phyloP scores from a whole-genome alignment of 2,113 vertebrate genomes.

The Bos javanicus region DNA sequence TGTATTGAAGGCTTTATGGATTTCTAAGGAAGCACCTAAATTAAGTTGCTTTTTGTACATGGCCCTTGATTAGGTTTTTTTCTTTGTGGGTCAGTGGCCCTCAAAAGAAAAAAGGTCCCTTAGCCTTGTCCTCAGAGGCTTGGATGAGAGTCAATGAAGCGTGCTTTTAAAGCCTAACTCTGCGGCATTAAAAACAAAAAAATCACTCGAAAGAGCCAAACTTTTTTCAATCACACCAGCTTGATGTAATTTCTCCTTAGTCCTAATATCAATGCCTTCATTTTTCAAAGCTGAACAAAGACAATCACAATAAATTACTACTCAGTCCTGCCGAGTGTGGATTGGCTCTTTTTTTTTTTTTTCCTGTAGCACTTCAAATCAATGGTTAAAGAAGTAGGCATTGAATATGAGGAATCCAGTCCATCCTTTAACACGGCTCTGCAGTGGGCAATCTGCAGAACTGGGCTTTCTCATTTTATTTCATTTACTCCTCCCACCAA shows the following conservation, averaged over 20 bases:
- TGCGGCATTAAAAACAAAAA: slow-evolving; percentile 53
- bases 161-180: slow-evolving; percentile 66
- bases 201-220: slow-evolving; percentile 37
- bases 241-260: slow-evolving; percentile 66
- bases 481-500: background rate
- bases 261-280: slow-evolving; percentile 55
- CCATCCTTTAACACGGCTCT: background rate
- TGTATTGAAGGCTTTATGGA: slow-evolving; percentile 49
- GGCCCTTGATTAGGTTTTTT: slow-evolving; percentile 52
- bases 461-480: background rate
- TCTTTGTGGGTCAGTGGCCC: slow-evolving; percentile 60
- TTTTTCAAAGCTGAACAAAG: slow-evolving; percentile 60
- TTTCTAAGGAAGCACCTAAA: slow-evolving; percentile 69
- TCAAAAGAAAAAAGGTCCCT: slow-evolving; percentile 56
- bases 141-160: slow-evolving; percentile 59
- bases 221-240: slow-evolving; percentile 35
- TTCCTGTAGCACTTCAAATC: background rate
- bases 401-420: background rate
- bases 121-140: slow-evolving; percentile 43
- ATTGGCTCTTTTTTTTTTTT: background rate
- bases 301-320: slow-evolving; percentile 64
- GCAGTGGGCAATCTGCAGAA: background rate
- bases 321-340: background rate
- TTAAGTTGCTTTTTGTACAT: slow-evolving; percentile 66
- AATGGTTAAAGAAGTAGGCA: slow-evolving; percentile 21